A percentile compares a stretch with the other conserved stretches of the same genome.
Evolutionary conservation across 2,113 vertebrate genomes (phyloP).

Genomic region (Gnathonemus longibarbis): DNA sequence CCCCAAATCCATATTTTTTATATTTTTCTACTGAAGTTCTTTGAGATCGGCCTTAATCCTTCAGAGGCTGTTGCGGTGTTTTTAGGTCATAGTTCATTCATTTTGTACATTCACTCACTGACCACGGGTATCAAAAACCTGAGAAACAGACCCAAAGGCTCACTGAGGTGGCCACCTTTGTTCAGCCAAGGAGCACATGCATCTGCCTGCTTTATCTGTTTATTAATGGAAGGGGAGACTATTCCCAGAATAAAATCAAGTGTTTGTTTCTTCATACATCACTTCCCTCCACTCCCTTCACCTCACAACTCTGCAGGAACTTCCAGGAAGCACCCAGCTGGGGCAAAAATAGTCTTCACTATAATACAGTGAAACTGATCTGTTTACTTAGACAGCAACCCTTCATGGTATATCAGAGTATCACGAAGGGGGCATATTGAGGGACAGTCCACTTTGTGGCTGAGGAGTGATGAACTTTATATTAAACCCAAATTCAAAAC

Average conservation of each 20-base stretch:
- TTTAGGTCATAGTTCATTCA: neutral
- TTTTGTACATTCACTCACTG: neutral
- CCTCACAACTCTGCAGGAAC: neutral
- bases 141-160: neutral
- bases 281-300: constrained; percentile 3
- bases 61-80: neutral
- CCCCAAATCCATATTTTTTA: neutral
- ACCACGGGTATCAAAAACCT: neutral
- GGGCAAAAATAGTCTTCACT: constrained; percentile 15
- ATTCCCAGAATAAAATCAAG: neutral
- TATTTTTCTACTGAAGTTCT: neutral
- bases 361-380: constrained; percentile 13
- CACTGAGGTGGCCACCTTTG: neutral
- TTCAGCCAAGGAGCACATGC: neutral
- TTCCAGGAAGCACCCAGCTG: constrained; percentile 8
- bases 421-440: neutral
- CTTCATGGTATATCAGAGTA: too few species aligned
- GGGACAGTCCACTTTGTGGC: neutral
- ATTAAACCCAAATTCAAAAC: neutral
- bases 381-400: neutral
- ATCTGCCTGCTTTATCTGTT: neutral
- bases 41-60: neutral
- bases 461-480: neutral
- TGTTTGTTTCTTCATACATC: constrained; percentile 1
- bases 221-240: neutral